These are phyloP conservation scores for Phalacrocorax pelagicus DNA, from an alignment of 2,113 vertebrate species.

Conservation along the genomic window DNA sequence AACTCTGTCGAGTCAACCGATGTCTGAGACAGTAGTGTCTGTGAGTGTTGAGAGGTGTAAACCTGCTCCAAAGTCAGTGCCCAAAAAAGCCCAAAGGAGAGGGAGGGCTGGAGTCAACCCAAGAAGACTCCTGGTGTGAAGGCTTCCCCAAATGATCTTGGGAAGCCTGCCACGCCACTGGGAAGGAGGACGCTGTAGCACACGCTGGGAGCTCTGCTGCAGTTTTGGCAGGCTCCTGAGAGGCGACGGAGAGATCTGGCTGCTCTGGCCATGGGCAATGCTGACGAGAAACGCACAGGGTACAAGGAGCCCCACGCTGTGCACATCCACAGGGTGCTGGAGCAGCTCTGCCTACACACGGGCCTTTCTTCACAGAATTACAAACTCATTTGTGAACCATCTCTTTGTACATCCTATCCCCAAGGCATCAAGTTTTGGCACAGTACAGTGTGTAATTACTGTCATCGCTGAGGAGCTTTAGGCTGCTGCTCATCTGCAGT, in stretches of 20 bases:
- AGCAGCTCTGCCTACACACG: background rate
- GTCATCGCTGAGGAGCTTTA: background rate
- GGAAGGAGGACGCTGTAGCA: background rate
- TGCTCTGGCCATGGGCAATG: background rate
- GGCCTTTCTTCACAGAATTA: background rate
- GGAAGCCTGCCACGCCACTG: background rate
- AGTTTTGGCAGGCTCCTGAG: background rate
- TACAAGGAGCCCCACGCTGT: background rate
- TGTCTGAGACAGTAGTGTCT: background rate
- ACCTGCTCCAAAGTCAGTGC: background rate
- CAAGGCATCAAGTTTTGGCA: background rate
- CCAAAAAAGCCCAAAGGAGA: background rate
- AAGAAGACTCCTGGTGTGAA: background rate
- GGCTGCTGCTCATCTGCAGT: background rate
- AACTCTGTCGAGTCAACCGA: rapidly evolving
- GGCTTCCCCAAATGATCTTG: background rate
- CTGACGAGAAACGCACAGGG: background rate
- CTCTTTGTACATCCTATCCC: background rate
- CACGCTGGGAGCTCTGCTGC: background rate
- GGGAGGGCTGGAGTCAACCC: background rate
- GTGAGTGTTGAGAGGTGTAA: background rate
- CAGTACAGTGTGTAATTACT: background rate
- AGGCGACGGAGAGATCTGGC: background rate
- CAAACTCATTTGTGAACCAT: background rate
- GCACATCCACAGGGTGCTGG: background rate